Evolutionary conservation across 2,113 vertebrate genomes (phyloP).

Genomic region (Taxidea taxus): DNA sequence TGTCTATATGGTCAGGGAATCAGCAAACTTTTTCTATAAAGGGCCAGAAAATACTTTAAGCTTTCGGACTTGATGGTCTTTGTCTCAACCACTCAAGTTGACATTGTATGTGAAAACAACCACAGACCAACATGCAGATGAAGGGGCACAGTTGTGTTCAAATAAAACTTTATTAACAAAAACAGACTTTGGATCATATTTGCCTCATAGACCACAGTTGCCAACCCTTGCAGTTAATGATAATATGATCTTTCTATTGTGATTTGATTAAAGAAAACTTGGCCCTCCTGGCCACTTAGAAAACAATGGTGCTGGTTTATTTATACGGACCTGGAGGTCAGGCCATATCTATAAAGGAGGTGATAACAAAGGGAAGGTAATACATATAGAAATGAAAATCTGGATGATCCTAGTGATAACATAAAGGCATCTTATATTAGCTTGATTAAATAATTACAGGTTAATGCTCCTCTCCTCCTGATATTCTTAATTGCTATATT

Average conservation of each 20-base stretch:
- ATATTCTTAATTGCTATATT: background rate
- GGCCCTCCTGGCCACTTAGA: background rate
- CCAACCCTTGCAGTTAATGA: background rate
- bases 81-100: background rate
- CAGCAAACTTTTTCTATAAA: background rate
- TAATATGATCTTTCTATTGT: background rate
- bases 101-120: background rate
- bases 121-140: background rate
- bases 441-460: background rate
- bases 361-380: background rate
- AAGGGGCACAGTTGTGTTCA: background rate
- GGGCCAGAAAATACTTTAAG: background rate
- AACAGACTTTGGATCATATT: background rate
- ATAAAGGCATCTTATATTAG: background rate
- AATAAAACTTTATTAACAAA: background rate
- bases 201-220: background rate
- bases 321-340: background rate
- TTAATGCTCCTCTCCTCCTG: background rate
- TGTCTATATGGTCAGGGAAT: background rate
- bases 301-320: background rate
- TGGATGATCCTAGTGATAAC: background rate
- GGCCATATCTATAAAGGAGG: background rate
- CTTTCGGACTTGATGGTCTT: background rate
- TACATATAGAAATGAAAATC: background rate
- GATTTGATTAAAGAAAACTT: background rate